Base-by-base conservation (phyloP, 2,113 vertebrate genomes). In the Silurus meridionalis region DNA sequence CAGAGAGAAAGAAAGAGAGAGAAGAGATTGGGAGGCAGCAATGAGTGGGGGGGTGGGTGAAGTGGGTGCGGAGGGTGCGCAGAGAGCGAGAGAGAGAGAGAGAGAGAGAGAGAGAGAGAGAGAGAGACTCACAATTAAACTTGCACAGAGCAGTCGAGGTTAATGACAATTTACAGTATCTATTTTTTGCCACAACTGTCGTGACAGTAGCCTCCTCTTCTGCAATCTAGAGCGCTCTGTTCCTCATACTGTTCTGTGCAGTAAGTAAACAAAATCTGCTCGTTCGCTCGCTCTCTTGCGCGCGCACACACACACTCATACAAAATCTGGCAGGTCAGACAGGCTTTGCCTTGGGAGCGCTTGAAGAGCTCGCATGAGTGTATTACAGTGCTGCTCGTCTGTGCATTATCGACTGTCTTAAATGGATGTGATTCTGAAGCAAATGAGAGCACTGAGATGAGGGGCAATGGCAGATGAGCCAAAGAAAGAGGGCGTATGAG, bases 241-340 rank as follows among this genome's bases (percentile, higher is more conserved):
- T 67, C 74, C 75, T 69, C 78, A 80, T 58, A 85, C 75, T n/a
- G 50, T n/a, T 80, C 83, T 84, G 46, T 75, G 69, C 83, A 84
- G 63, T 48, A 74, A 63, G 69, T 74, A 82, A 93, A 94, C 93
- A 93, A 93, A 92, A 93, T 93, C 93, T 93, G 91, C 90, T 80
- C 52, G 6, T 11, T 11, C 50, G 0, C 74, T 77, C 50, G 4
- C 69, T 74, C 48, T 11, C 19, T 50, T 90, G 89, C 86, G 23
- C 55, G 87, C 89, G 37, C 87, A 17, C 52, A 55, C 64, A 25
- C 46, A 78, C 53, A 19, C 55, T 19, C 77, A 7, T 80, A 85
- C 67, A 69, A 5, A 82, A 90, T 64, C 80, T 25, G 48, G 60
- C 69, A 46, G 25, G 48, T 86, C 46, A 80, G 63, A 53, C 75